A percentile compares a stretch with the other conserved stretches of the same genome.
Conservation (phyloP, 2,888 invertebrate species). For the Tiliacea aurago region DNA sequence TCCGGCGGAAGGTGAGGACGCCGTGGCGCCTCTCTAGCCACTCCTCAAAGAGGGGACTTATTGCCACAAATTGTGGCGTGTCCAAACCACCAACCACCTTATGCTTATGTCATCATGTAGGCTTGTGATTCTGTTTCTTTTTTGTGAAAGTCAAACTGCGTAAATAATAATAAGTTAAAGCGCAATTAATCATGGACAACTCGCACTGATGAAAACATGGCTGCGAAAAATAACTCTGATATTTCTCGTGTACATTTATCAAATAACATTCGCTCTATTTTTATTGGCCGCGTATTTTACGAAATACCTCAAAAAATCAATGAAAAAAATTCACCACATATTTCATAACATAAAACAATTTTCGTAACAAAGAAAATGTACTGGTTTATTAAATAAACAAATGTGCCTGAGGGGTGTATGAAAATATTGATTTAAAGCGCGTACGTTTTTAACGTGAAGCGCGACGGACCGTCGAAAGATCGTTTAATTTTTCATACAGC, state of each 20-base stretch:
- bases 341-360: slow-evolving; percentile 35
- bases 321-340: slow-evolving; percentile 12
- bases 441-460: slow-evolving; percentile 26
- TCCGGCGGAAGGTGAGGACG: too few species aligned
- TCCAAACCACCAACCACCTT: too few species aligned
- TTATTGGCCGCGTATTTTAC: slow-evolving; percentile 19
- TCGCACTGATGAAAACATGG: slow-evolving; percentile 1
- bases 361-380: slow-evolving; percentile 38
- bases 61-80: too few species aligned
- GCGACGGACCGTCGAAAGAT: slow-evolving; percentile 61
- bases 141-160: not conserved
- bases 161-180: not conserved
- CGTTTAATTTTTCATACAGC: slow-evolving; percentile 65
- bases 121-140: not conserved
- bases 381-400: slow-evolving; percentile 29
- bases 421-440: slow-evolving; percentile 63
- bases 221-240: not conserved
- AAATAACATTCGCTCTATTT: slow-evolving; percentile 8
- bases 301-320: slow-evolving; percentile 27
- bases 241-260: slow-evolving; percentile 9
- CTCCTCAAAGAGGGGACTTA: too few species aligned
- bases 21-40: too few species aligned
- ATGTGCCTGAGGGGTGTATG: slow-evolving; percentile 34
- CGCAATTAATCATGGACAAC: not conserved
- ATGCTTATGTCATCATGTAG: not conserved